A percentile compares a stretch with the other conserved stretches of the same genome.
These are phyloP conservation scores for Lamprotornis superbus DNA, from an alignment of 2,113 vertebrate genomes.

Conservation along the genomic window DNA sequence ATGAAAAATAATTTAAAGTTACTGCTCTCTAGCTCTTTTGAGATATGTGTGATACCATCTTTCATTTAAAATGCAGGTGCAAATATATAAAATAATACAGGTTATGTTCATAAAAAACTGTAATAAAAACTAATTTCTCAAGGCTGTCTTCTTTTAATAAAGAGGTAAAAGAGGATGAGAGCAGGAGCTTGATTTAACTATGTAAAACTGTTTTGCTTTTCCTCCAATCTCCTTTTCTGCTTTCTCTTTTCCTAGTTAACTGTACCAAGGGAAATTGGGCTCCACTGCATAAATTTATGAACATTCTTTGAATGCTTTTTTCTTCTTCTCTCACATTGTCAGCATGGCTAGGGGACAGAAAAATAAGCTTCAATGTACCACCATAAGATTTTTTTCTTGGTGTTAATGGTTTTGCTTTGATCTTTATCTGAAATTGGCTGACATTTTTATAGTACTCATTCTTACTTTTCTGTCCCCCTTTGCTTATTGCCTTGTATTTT, in stretches of 20 bases:
- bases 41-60: not conserved
- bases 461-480: not conserved
- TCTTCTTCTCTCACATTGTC: not conserved
- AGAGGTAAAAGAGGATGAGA: not conserved
- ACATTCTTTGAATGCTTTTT: not conserved
- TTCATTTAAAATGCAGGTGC: not conserved
- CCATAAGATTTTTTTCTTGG: not conserved
- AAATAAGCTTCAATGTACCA: not conserved
- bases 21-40: not conserved
- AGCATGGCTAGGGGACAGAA: not conserved
- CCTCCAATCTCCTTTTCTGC: not conserved
- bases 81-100: not conserved
- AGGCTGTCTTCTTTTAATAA: not conserved
- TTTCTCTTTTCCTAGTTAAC: not conserved
- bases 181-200: not conserved
- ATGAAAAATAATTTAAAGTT: not conserved
- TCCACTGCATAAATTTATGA: not conserved
- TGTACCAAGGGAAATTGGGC: not conserved
- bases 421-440: not conserved
- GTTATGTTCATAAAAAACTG: not conserved
- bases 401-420: not conserved
- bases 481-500: not conserved
- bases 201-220: not conserved
- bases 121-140: not conserved
- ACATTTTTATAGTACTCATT: not conserved